Percentiles rank a stretch among this genome's conserved stretches.
These are phyloP conservation scores for Paracentrotus lividus DNA, from an alignment of 53 echinoderm and acorn worm species.

Conservation along the genomic window DNA sequence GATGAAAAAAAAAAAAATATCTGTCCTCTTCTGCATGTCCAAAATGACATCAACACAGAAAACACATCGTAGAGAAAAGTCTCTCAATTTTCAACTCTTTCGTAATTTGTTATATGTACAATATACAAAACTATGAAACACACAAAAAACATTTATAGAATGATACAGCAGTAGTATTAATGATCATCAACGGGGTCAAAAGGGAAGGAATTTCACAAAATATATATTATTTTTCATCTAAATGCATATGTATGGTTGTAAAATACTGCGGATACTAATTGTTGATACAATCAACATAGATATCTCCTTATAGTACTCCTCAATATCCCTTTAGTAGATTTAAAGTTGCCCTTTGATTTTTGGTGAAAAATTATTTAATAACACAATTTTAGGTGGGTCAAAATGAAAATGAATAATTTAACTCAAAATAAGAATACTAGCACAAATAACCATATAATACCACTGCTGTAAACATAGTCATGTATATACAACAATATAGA, in stretches of 20 bases:
- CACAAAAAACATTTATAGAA: slow-evolving; percentile 18
- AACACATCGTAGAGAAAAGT: slow-evolving; percentile 3
- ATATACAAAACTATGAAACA: slow-evolving; percentile 66
- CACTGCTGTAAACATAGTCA: slow-evolving; percentile 51
- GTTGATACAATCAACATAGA: neutral
- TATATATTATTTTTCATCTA: neutral
- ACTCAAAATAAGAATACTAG: neutral
- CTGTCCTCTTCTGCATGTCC: neutral
- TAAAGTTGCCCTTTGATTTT: neutral
- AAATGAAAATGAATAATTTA: neutral
- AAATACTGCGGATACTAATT: neutral
- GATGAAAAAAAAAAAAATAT: slow-evolving; percentile 18
- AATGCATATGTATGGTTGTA: neutral
- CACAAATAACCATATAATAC: slow-evolving; percentile 21
- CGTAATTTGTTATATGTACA: slow-evolving; percentile 55
- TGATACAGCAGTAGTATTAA: slow-evolving; percentile 42
- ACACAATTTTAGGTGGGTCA: neutral
- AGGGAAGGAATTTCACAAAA: neutral
- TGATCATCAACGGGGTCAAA: neutral
- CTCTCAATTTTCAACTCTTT: neutral
- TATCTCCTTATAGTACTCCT: neutral
- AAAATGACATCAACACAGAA: neutral
- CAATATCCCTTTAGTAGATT: neutral
- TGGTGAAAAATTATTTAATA: neutral
- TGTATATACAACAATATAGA: slow-evolving; percentile 55